Percentiles rank a stretch among this genome's conserved stretches.
phyloP scores from a whole-genome alignment of 2,113 vertebrate genomes.

The Connochaetes taurinus region DNA sequence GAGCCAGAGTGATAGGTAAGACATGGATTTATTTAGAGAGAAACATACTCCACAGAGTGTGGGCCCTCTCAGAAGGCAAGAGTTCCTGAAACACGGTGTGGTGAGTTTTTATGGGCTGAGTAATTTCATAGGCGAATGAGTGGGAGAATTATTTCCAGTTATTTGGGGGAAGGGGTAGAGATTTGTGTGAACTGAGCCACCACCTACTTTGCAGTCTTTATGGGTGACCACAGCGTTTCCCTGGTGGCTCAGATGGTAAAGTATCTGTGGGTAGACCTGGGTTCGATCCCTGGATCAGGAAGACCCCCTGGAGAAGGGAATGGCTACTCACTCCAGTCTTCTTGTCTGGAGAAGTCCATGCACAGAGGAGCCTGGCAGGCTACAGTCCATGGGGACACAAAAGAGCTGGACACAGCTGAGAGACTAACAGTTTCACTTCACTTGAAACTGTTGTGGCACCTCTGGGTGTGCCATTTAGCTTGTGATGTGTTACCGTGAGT shows the following conservation, averaged over 20 bases:
- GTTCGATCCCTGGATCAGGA: neutral
- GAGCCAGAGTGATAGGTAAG: neutral
- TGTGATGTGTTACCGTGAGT: neutral
- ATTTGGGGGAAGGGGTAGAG: neutral
- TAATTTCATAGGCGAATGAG: neutral
- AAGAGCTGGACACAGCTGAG: neutral
- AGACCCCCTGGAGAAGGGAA: neutral
- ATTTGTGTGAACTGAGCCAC: neutral
- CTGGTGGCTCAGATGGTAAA: neutral
- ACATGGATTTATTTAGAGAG: neutral
- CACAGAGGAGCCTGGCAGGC: neutral
- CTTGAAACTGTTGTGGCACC: neutral
- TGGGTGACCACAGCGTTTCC: neutral
- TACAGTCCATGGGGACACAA: neutral
- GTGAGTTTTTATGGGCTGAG: neutral
- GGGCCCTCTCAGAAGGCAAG: neutral
- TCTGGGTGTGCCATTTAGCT: neutral
- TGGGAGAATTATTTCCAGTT: neutral
- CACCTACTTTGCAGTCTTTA: neutral
- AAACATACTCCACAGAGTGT: neutral
- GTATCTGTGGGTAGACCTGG: neutral
- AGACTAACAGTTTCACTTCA: neutral
- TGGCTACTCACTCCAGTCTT: neutral
- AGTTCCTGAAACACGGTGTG: neutral
- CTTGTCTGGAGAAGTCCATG: neutral